phyloP scores from a whole-genome alignment of 2,888 invertebrate genomes.

The Oasisia sp. region DNA sequence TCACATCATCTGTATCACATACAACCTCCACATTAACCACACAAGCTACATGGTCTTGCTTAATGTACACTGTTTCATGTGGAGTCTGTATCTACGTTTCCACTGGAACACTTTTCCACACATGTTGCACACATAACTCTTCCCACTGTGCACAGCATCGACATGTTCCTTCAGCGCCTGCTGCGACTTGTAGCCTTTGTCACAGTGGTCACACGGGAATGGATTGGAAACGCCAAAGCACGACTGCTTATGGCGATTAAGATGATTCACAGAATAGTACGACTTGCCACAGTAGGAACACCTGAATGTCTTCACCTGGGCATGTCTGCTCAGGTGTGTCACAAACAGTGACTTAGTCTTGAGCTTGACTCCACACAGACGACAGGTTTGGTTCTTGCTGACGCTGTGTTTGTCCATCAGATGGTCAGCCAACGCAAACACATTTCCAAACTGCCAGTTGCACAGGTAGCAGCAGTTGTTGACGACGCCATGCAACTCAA shows the following conservation, averaged over 20 bases:
- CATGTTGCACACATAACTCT: neutral
- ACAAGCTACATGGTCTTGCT: neutral
- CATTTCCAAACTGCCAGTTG: neutral
- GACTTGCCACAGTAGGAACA: neutral
- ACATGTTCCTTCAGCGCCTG: neutral
- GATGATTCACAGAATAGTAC: neutral
- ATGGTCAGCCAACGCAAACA: neutral
- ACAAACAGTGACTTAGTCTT: neutral
- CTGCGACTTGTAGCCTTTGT: neutral
- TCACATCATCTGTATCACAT: neutral
- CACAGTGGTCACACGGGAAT: neutral
- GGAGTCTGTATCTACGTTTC: neutral
- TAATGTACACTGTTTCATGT: neutral
- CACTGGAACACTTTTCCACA: neutral
- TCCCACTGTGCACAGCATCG: neutral
- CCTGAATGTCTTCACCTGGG: neutral
- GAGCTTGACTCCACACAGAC: neutral
- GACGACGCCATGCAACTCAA: neutral
- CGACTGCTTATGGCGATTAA: neutral
- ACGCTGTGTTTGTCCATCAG: neutral
- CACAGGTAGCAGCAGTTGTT: slow-evolving; percentile 3
- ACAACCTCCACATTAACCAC: neutral
- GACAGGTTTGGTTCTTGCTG: neutral
- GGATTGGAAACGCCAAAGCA: neutral
- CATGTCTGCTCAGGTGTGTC: neutral